A percentile compares a stretch with the other conserved stretches of the same genome.
Conservation (phyloP, 2,113 vertebrate genomes). For the Asarcornis scutulata region DNA sequence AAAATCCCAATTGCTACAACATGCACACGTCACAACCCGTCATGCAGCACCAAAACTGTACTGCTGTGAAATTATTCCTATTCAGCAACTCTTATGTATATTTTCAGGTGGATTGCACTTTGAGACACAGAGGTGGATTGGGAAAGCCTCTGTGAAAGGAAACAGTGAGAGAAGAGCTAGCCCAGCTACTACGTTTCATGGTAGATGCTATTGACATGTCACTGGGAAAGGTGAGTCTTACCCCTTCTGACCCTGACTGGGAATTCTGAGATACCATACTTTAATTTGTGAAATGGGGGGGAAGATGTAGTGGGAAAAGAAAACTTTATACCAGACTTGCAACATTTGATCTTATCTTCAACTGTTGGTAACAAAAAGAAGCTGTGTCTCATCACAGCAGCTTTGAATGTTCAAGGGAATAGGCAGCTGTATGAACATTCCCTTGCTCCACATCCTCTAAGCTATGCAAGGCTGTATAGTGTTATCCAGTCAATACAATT, state of each 20-base stretch:
- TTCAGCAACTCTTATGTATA: neutral
- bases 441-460: neutral
- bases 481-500: neutral
- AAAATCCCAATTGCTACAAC: neutral
- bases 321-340: neutral
- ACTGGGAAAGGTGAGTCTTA: neutral
- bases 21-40: neutral
- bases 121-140: neutral
- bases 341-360: neutral
- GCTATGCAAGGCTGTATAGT: neutral
- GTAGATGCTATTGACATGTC: neutral
- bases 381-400: neutral
- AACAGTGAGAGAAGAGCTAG: neutral
- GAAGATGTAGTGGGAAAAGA: neutral
- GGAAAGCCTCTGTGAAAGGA: neutral
- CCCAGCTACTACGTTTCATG: neutral
- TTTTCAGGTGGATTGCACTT: neutral
- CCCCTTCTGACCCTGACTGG: neutral
- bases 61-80: neutral
- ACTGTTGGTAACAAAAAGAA: neutral
- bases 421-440: neutral
- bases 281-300: neutral
- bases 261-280: neutral
- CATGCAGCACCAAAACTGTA: neutral
- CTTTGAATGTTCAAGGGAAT: neutral